Evolutionary conservation across 2,797 vertebrate species (phyloP).

Genomic region (Sebastes minor): DNA sequence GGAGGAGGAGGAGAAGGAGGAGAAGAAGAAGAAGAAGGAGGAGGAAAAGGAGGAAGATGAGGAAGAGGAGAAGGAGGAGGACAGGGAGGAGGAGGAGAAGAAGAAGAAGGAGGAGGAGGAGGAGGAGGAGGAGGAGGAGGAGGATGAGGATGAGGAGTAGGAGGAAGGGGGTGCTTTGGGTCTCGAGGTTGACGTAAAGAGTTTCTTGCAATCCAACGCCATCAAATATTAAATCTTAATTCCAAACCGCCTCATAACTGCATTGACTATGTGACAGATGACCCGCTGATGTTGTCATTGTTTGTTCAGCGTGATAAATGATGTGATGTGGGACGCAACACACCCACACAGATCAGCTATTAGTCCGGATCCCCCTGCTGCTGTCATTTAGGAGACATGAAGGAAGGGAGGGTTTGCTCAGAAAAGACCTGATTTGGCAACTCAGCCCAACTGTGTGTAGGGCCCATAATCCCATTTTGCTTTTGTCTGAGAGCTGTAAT

Average conservation of each 20-base stretch:
- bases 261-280: neutral
- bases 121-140: neutral
- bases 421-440: constrained; percentile 52
- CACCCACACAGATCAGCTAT: constrained; percentile 9
- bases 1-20: neutral
- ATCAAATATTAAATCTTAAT: constrained; percentile 2
- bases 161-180: neutral
- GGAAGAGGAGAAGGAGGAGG: neutral
- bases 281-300: constrained; percentile 2
- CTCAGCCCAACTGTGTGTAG: neutral
- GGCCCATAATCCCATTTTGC: constrained; percentile 34
- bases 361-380: constrained; percentile 11
- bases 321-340: constrained; percentile 26
- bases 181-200: constrained; percentile 18
- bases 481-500: constrained; percentile 46
- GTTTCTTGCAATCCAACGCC: constrained; percentile 15
- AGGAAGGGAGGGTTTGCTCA: constrained; percentile 13
- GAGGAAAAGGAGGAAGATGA: too few relatives aligned
- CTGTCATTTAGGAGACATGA: constrained; percentile 9
- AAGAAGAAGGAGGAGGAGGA: neutral
- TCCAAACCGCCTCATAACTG: neutral
- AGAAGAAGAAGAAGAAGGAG: accelerated
- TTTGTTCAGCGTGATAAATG: constrained; percentile 30
- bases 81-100: neutral
- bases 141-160: neutral